These are phyloP conservation scores for Pampusana beccarii DNA, from an alignment of 2,113 vertebrate genomes.

Conservation along the genomic window DNA sequence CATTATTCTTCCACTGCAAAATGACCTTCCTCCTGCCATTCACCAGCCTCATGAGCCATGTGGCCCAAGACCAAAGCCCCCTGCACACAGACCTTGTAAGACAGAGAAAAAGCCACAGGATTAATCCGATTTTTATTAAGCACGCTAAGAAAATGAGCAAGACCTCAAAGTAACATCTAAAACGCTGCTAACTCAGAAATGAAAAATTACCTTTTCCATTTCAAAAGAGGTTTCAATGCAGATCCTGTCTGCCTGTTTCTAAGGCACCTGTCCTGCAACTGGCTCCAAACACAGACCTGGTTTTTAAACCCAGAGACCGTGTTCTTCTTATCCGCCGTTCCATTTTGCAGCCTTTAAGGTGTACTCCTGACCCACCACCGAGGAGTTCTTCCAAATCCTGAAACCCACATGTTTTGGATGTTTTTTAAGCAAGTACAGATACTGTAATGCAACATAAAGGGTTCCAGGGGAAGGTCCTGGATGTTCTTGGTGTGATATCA, in stretches of 20 bases:
- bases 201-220: background rate
- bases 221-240: background rate
- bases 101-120: background rate
- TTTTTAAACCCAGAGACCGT: background rate
- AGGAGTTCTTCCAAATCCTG: background rate
- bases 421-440: background rate
- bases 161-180: background rate
- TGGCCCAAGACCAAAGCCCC: background rate
- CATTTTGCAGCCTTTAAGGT: background rate
- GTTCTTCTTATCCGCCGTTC: background rate
- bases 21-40: background rate
- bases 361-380: background rate
- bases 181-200: background rate
- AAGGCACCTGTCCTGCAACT: background rate
- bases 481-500: background rate
- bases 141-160: background rate
- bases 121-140: conserved; percentile 11
- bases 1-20: conserved; percentile 1
- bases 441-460: background rate
- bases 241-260: background rate
- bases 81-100: background rate
- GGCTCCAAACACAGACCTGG: background rate
- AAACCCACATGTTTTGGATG: rapidly evolving
- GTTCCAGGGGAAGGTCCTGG: background rate
- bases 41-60: background rate